Evolutionary conservation across 2,888 invertebrate genomes (phyloP), one percentile per base, ranked within the genome.

Genomic region (Lithosia quadra): DNA sequence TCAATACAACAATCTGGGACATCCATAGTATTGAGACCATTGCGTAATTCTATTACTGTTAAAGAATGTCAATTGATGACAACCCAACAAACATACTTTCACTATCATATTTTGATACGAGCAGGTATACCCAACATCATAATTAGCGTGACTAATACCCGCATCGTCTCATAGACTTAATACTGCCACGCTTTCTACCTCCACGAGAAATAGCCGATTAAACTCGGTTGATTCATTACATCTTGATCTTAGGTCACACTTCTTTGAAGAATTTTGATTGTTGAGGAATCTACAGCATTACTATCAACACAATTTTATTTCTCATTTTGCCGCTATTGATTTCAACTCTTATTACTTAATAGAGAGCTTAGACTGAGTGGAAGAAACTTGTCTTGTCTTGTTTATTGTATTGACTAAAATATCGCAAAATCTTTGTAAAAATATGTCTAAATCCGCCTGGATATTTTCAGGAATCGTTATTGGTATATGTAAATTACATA

Each of bases 241-340:
- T 24, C 28, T 13, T 21, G n/a, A 59, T 76, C 58, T 68, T 49
- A 49, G n/a, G 49, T 49, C 49, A 9, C 49, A 49, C n/a, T 49
- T 49, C 49, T 49, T 5, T 43, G 4, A 18, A 49, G 49, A 49
- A 49, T 49, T n/a, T 49, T 49, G 49, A 49, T n/a, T 18, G 2
- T 7, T 18, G 18, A 18, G 18, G 49, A n/a, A 43, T 36, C 9
- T n/a, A 49, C 11, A 36, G 36, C 13, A 11, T 36, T 13, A 36
- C 13, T 36, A 2, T 49, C 9, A n/a, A 8, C 18, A 18, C 4
- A 49, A n/a, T 18, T 43, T 18, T 18, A 18, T 43, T 43, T 18
- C 2, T 2, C 13, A 39, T 15, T 15, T 3, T 15, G 15, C 43
- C 43, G 18, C 18, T 7, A 1, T 43, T 43, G 43, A 18, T 43